A percentile compares a stretch with the other conserved stretches of the same genome.
These are phyloP conservation scores for Lasioglossum zephyrum DNA, from an alignment of 2,888 invertebrate genomes.

Conservation along the genomic window DNA sequence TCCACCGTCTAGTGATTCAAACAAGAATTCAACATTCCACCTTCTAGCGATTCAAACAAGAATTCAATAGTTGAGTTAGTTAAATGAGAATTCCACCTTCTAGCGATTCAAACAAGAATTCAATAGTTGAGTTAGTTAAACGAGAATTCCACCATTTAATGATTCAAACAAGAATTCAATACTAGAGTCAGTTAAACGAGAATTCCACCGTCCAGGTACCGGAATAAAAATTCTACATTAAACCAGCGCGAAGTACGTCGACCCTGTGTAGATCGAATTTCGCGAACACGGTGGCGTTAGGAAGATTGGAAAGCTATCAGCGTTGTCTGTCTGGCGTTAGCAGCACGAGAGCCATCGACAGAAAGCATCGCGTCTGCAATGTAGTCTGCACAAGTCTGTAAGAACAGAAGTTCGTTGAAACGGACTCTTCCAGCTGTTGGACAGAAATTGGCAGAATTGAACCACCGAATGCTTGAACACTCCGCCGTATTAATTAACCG, in stretches of 20 bases:
- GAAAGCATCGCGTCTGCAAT: not conserved
- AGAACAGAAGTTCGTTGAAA: constrained; percentile 1
- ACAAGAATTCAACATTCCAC: too few species aligned
- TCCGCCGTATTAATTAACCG: constrained; percentile 50
- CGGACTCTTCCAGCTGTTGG: not conserved
- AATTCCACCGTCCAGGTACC: too few species aligned
- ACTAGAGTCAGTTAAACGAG: too few species aligned
- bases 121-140: too few species aligned
- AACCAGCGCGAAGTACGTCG: not conserved
- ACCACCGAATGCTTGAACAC: not conserved
- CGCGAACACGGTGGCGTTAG: not conserved
- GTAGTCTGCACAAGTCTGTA: not conserved
- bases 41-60: too few species aligned
- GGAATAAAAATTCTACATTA: not conserved
- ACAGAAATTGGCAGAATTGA: not conserved
- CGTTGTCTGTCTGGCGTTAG: not conserved
- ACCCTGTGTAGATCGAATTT: not conserved
- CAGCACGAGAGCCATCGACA: not conserved
- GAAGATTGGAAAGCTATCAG: not conserved
- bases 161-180: too few species aligned
- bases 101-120: too few species aligned
- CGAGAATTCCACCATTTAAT: too few species aligned
- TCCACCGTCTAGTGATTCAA: too few species aligned
- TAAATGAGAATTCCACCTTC: too few species aligned
- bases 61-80: too few species aligned